Conservation (phyloP, 2,797 vertebrate species). For the Periparus ater region DNA sequence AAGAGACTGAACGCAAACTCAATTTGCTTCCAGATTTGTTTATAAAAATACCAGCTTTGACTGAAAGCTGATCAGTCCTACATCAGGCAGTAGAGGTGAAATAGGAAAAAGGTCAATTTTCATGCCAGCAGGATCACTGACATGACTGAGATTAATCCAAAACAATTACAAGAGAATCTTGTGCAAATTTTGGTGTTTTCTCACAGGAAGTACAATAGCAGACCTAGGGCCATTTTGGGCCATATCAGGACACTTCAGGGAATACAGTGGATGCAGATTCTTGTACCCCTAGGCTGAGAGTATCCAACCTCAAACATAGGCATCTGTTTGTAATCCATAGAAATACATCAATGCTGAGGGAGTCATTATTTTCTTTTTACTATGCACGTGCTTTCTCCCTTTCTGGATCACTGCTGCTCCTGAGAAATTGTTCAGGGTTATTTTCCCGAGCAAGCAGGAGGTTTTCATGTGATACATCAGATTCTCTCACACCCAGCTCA, state of each 20-base stretch:
- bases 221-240: neutral
- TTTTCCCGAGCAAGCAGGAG: neutral
- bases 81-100: neutral
- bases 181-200: neutral
- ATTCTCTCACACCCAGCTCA: neutral
- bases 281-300: neutral
- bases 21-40: conserved; percentile 17
- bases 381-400: accelerated
- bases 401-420: neutral
- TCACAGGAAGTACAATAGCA: neutral
- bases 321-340: neutral
- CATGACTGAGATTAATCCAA: neutral
- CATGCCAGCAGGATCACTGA: neutral
- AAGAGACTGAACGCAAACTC: conserved; percentile 42
- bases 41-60: neutral
- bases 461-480: neutral
- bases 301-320: neutral
- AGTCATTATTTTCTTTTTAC: neutral
- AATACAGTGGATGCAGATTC: neutral
- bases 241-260: accelerated
- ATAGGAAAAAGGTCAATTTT: neutral
- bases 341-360: neutral
- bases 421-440: neutral
- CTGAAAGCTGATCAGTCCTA: conserved; percentile 18
- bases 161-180: neutral